phyloP scores from a whole-genome alignment of 1,140 invertebrate genomes.

The Scaptomyza hsui region DNA sequence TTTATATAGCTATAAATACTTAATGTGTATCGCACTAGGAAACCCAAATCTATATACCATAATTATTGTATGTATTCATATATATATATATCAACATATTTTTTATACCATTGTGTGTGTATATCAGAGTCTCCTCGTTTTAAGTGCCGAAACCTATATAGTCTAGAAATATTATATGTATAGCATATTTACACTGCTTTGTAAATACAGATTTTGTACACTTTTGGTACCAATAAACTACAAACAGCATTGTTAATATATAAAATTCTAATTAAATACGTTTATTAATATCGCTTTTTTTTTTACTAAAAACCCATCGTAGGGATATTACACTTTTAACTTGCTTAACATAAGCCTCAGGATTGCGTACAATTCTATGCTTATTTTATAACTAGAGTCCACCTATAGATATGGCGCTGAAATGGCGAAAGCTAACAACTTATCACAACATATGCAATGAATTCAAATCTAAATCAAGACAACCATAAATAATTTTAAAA shows the following conservation, averaged over 20 bases:
- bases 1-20: conserved; percentile 19
- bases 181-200: conserved; percentile 41
- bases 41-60: conserved; percentile 30
- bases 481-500: conserved; percentile 4
- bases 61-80: conserved; percentile 33
- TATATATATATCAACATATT: conserved; percentile 23
- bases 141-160: conserved; percentile 71
- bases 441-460: conserved; percentile 66
- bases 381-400: conserved; percentile 49
- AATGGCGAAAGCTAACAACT: conserved; percentile 66
- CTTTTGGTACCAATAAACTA: conserved; percentile 47
- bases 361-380: conserved; percentile 31
- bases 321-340: conserved; percentile 6
- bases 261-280: conserved; percentile 12
- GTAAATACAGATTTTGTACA: conserved; percentile 49
- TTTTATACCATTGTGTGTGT: conserved; percentile 57
- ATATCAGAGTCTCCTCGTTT: conserved; percentile 74
- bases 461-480: conserved; percentile 11
- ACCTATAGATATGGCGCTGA: conserved; percentile 45
- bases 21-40: conserved; percentile 7
- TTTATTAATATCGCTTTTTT: conserved; percentile 9
- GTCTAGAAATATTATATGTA: conserved; percentile 10
- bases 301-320: not conserved
- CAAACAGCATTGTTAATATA: not conserved
- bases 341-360: conserved; percentile 51